A percentile compares a stretch with the other conserved stretches of the same genome.
phyloP scores from a whole-genome alignment of 2,797 vertebrate genomes.

The Malacoctenus gilli region DNA sequence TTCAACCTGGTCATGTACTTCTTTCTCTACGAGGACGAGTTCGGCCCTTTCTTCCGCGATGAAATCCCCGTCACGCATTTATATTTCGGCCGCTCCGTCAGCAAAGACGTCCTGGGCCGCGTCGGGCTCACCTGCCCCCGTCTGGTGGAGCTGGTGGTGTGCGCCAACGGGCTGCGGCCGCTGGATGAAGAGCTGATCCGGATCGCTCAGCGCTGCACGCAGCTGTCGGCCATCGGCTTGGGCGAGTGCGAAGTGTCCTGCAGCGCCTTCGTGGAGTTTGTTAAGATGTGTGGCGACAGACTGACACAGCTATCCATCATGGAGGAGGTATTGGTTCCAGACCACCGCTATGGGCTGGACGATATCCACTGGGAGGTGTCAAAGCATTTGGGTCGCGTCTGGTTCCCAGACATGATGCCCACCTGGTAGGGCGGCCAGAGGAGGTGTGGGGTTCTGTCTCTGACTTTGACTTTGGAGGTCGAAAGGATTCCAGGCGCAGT shows the following conservation, averaged over 20 bases:
- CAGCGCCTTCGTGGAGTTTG: conserved; percentile 98
- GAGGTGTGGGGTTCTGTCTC: background rate
- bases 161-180: conserved; percentile 92
- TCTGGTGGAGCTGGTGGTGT: conserved; percentile 94
- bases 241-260: conserved; percentile 97
- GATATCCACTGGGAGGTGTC: conserved; percentile 98
- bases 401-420: conserved; percentile 99
- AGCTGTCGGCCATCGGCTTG: conserved; percentile 91
- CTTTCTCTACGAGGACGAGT: conserved; percentile 97
- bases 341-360: conserved; percentile 92
- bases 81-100: conserved; percentile 95
- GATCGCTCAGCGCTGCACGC: conserved; percentile 93
- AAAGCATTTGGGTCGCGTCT: conserved; percentile 94
- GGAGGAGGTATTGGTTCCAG: conserved; percentile 96
- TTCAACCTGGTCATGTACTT: conserved; percentile 98
- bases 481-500: too few species aligned
- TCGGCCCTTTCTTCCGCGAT: conserved; percentile 92
- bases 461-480: too few species aligned
- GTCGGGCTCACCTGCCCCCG: conserved; percentile 95
- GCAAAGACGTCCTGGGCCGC: conserved; percentile 94
- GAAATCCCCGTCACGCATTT: conserved; percentile 94
- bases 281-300: conserved; percentile 94
- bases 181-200: conserved; percentile 96
- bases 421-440: conserved; percentile 84
- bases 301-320: conserved; percentile 96